Evolutionary conservation across 2,797 vertebrate species (phyloP).

Genomic region (Ibycter americanus): DNA sequence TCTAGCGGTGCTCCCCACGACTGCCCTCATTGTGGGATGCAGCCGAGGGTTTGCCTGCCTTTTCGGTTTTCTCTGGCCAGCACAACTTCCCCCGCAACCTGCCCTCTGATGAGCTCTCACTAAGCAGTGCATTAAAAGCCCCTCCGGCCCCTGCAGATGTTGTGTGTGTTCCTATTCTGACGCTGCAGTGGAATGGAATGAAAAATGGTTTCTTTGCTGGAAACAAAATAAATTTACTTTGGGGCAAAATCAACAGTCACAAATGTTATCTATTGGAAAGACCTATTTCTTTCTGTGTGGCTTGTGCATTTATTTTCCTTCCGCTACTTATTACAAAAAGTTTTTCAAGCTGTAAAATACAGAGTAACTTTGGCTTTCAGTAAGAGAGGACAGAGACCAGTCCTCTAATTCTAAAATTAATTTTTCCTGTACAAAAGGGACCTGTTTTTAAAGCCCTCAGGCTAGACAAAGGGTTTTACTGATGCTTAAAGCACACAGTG

Average conservation of each 20-base stretch:
- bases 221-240: neutral
- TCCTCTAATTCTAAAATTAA: neutral
- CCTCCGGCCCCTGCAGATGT: neutral
- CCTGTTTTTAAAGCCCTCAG: neutral
- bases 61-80: neutral
- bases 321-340: neutral
- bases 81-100: neutral
- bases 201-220: neutral
- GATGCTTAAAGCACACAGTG: neutral
- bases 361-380: neutral
- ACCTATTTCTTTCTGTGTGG: neutral
- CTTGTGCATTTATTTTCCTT: neutral
- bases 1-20: neutral
- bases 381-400: neutral
- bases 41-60: neutral
- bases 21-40: neutral
- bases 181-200: neutral
- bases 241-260: neutral
- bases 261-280: neutral
- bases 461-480: neutral
- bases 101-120: neutral
- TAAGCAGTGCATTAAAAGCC: neutral
- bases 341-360: neutral
- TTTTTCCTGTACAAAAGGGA: neutral
- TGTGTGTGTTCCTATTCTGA: neutral